Evolutionary conservation across 2,113 vertebrate genomes (phyloP).

Genomic region (Labeo catla): DNA sequence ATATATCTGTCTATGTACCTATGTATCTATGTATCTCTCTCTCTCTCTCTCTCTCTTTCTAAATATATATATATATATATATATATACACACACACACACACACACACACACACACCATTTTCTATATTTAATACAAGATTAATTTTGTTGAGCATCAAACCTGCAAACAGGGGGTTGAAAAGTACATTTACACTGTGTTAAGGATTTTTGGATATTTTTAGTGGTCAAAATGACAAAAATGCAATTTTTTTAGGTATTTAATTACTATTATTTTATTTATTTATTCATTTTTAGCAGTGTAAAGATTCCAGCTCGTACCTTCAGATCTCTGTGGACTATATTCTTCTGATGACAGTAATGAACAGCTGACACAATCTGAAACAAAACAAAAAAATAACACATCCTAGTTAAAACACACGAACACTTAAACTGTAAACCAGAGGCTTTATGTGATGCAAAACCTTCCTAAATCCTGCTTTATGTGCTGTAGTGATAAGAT

Average conservation of each 20-base stretch:
- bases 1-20: neutral
- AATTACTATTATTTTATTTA: too few species aligned
- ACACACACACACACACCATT: too few species aligned
- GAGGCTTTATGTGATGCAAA: neutral
- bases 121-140: neutral
- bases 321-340: slow-evolving; percentile 93
- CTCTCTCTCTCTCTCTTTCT: too few species aligned
- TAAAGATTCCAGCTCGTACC: slow-evolving; percentile 70
- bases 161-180: too few species aligned
- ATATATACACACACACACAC: too few species aligned
- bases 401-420: neutral
- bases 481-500: neutral
- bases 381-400: neutral
- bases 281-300: too few species aligned
- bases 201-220: neutral
- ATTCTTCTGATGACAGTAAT: slow-evolving; percentile 95
- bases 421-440: neutral
- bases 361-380: slow-evolving; percentile 92
- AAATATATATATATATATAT: too few species aligned
- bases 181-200: neutral
- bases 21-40: too few species aligned
- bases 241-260: too few species aligned
- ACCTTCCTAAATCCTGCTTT: neutral
- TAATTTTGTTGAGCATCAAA: neutral
- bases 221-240: too few species aligned